Evolutionary conservation across 1,140 invertebrate genomes (phyloP).

Genomic region (Drosophila grimshawi): DNA sequence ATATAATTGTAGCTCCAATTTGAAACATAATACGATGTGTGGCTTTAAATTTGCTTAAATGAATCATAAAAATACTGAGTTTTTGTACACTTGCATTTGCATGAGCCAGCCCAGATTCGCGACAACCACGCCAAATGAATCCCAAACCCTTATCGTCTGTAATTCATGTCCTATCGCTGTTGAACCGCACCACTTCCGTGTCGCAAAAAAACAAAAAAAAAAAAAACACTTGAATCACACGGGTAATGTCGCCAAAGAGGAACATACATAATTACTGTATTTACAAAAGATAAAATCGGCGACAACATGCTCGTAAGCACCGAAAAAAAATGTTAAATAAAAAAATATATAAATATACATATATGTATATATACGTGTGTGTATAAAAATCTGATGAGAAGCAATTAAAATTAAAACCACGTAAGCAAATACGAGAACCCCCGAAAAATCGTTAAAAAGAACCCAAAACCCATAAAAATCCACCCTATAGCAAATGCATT

Average conservation of each 20-base stretch:
- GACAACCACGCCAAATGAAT: background rate
- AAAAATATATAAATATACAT: conserved; percentile 22
- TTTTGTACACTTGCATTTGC: background rate
- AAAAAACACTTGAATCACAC: conserved; percentile 9
- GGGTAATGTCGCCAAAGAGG: conserved; percentile 76
- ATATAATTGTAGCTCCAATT: no score
- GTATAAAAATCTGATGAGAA: conserved; percentile 60
- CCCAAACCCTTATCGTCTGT: conserved; percentile 5
- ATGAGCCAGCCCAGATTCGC: background rate
- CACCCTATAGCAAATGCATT: conserved; percentile 76
- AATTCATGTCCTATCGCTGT: conserved; percentile 10
- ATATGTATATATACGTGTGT: conserved; percentile 10
- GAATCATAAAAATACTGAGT: background rate
- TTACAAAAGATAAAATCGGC: conserved; percentile 83
- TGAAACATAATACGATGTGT: no score
- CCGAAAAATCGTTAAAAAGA: conserved; percentile 54
- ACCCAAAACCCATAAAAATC: conserved; percentile 68
- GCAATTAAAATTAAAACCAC: conserved; percentile 83
- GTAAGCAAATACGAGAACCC: conserved; percentile 73
- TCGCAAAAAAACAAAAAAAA: conserved; percentile 10
- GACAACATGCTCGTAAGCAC: conserved; percentile 56
- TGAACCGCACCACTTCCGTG: conserved; percentile 25
- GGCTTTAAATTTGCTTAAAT: background rate
- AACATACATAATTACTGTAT: conserved; percentile 82
- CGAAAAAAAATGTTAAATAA: conserved; percentile 17